phyloP scores from a whole-genome alignment of 2,113 vertebrate genomes.

The Thunnus thynnus region DNA sequence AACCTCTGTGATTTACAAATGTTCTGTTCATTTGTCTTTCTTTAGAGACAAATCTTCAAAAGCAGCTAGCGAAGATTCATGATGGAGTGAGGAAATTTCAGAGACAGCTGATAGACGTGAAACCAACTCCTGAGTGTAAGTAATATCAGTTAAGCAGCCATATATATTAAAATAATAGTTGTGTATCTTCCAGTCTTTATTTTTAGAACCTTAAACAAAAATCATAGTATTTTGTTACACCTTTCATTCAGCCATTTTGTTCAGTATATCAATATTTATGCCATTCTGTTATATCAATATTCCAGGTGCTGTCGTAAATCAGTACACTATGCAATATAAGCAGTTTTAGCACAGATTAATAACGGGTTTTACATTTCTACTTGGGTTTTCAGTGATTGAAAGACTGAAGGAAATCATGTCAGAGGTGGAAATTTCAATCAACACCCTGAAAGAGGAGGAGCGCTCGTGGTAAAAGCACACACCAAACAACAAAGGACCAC shows the following conservation, averaged over 20 bases:
- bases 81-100: slow-evolving; percentile 89
- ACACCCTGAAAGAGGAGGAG: slow-evolving; percentile 90
- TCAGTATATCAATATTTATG: not conserved
- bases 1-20: not conserved
- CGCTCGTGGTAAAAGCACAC: slow-evolving; percentile 84
- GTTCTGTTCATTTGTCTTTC: slow-evolving; percentile 19
- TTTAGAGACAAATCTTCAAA: slow-evolving; percentile 86
- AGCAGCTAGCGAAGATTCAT: slow-evolving; percentile 89
- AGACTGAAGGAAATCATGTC: slow-evolving; percentile 92
- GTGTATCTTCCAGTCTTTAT: no score
- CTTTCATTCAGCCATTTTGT: not conserved
- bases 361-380: slow-evolving; percentile 41
- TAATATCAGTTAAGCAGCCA: slow-evolving; percentile 1
- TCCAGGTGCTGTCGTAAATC: not conserved
- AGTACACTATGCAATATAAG: not conserved
- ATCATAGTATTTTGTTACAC: no score
- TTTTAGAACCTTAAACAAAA: no score
- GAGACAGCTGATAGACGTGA: slow-evolving; percentile 87
- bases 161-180: no score
- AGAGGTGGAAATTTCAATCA: slow-evolving; percentile 91
- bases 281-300: not conserved
- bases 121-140: slow-evolving; percentile 90
- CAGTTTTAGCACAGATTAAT: not conserved
- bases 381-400: slow-evolving; percentile 87
- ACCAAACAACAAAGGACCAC: not conserved